These are phyloP conservation scores for Ellobius talpinus DNA, from an alignment of 2,113 vertebrate genomes.

Conservation along the genomic window DNA sequence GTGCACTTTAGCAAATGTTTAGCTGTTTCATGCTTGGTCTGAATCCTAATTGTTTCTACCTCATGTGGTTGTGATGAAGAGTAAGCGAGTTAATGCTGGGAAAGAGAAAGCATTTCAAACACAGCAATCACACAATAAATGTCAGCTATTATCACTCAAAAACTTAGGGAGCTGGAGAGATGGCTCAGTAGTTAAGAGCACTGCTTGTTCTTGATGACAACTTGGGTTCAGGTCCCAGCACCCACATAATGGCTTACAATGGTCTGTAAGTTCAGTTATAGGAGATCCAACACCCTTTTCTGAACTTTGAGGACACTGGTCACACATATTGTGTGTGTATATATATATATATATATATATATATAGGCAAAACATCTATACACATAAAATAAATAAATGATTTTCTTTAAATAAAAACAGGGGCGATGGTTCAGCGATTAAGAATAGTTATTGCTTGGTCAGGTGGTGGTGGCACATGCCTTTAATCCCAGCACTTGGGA, in stretches of 20 bases:
- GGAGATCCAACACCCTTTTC: neutral
- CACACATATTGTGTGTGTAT: neutral
- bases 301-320: neutral
- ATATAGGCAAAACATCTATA: neutral
- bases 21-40: neutral
- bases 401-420: neutral
- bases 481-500: neutral
- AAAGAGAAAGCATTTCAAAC: conserved; percentile 15
- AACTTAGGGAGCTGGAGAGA: neutral
- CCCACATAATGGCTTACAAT: neutral
- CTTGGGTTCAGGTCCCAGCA: neutral
- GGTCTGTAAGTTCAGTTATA: neutral
- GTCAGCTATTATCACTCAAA: conserved; percentile 38
- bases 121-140: conserved; percentile 18
- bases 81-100: conserved; percentile 22
- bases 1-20: neutral
- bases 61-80: neutral
- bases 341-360: no score
- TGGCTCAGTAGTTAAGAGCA: neutral
- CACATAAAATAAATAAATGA: neutral
- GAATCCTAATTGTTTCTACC: neutral
- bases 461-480: neutral
- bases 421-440: neutral
- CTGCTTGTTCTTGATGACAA: neutral
- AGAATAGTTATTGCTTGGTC: neutral